These are phyloP conservation scores for Drosophila obscura DNA, from an alignment of 1,140 invertebrate genomes.

Conservation along the genomic window DNA sequence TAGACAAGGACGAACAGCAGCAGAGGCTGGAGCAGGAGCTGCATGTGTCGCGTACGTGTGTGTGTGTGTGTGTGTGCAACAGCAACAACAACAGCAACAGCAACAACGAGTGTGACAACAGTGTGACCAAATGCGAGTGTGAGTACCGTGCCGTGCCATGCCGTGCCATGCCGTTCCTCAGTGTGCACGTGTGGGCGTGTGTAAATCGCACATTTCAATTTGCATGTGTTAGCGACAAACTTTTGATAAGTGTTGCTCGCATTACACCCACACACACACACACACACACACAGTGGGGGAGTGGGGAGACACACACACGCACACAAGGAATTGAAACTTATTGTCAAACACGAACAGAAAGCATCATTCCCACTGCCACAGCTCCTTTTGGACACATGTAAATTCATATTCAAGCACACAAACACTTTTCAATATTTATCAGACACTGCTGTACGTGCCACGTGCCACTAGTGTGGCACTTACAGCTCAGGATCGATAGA, in stretches of 20 bases:
- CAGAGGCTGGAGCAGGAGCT: neutral
- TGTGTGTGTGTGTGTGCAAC: conserved; percentile 34
- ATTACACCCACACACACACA: conserved; percentile 55
- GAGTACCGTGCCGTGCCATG: conserved; percentile 13
- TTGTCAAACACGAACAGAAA: conserved; percentile 62
- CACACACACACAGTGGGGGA: conserved; percentile 6
- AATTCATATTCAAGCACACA: conserved; percentile 27
- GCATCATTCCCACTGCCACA: conserved; percentile 37
- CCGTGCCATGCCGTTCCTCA: conserved; percentile 6
- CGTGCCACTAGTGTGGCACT: neutral
- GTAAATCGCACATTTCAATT: conserved; percentile 78
- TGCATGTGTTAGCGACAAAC: conserved; percentile 80
- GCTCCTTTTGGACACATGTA: conserved; percentile 26
- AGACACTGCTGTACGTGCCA: conserved; percentile 34
- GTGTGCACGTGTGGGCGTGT: conserved; percentile 16
- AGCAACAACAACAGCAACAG: conserved; percentile 30
- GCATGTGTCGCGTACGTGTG: conserved; percentile 66
- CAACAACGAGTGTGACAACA: conserved; percentile 55
- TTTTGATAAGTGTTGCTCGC: conserved; percentile 80
- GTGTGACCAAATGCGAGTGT: conserved; percentile 52
- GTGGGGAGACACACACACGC: conserved; percentile 4
- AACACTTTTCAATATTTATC: conserved; percentile 40
- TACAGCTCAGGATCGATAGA: conserved; percentile 15
- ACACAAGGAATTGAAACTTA: conserved; percentile 65
- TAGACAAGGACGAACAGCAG: conserved; percentile 29